A percentile compares a stretch with the other conserved stretches of the same genome.
Conservation (phyloP, 92 coral and sea anemone species). For the Meandrina meandrites region DNA sequence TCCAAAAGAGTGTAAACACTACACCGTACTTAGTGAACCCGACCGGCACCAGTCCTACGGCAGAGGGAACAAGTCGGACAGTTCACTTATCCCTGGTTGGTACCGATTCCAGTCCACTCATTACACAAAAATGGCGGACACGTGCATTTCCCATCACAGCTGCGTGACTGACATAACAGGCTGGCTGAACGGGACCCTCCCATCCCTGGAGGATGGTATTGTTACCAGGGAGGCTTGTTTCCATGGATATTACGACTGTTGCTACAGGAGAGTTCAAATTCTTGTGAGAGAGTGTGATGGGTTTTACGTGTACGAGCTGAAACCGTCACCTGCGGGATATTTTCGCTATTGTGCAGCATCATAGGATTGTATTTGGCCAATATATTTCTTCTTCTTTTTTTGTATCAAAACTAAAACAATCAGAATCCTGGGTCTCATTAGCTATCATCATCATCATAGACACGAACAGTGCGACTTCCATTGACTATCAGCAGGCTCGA, state of each 20-base stretch:
- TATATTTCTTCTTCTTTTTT: too few species aligned
- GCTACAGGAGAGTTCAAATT: slow-evolving; percentile 16
- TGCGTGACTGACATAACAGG: slow-evolving; percentile 4
- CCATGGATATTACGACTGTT: slow-evolving; percentile 6
- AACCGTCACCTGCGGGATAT: slow-evolving; percentile 1
- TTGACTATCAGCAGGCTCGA: too few species aligned
- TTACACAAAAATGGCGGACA: neutral
- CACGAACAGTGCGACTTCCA: too few species aligned
- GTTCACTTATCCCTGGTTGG: slow-evolving; percentile 14
- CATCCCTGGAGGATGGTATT: slow-evolving; percentile 4
- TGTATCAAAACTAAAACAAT: too few species aligned
- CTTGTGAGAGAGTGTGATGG: slow-evolving; percentile 16
- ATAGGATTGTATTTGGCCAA: too few species aligned
- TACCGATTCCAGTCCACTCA: neutral
- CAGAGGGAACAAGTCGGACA: slow-evolving; percentile 17
- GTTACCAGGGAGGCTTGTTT: slow-evolving; percentile 13
- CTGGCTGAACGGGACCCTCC: neutral
- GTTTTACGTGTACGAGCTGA: slow-evolving; percentile 4
- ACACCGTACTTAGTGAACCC: slow-evolving; percentile 7
- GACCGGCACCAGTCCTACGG: neutral
- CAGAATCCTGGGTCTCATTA: too few species aligned
- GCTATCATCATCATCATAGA: too few species aligned
- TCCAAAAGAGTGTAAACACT: neutral
- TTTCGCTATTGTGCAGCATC: slow-evolving; percentile 25
- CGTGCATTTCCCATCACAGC: neutral